A percentile compares a stretch with the other conserved stretches of the same genome.
These are phyloP conservation scores for Dolomedes plantarius DNA, from an alignment of 2,888 invertebrate species.

Conservation along the genomic window DNA sequence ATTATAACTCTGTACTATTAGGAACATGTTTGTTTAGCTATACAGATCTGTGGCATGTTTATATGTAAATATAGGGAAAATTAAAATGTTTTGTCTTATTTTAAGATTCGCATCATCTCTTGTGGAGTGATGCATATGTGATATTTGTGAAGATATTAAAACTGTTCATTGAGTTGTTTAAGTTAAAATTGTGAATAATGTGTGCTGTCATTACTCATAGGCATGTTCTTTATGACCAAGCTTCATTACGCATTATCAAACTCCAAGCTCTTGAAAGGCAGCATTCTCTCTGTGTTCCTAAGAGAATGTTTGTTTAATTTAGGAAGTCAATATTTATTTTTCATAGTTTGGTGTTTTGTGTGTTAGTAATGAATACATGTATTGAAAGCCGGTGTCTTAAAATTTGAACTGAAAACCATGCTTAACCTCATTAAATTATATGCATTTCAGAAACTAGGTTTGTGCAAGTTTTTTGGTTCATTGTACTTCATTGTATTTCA, in stretches of 20 bases:
- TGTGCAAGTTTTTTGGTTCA: too few relatives aligned
- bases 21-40: constrained; percentile 65
- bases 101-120: constrained; percentile 53
- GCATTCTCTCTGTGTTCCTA: neutral
- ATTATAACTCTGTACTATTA: constrained; percentile 29
- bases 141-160: constrained; percentile 47
- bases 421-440: too few relatives aligned
- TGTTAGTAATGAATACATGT: neutral
- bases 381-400: neutral
- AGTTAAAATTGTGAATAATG: constrained; percentile 46
- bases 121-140: constrained; percentile 55
- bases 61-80: constrained; percentile 62
- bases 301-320: neutral
- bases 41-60: constrained; percentile 65
- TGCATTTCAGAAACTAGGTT: too few relatives aligned
- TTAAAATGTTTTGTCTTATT: constrained; percentile 46
- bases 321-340: constrained; percentile 61
- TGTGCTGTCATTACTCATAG: constrained; percentile 32
- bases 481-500: too few relatives aligned
- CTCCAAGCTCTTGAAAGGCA: neutral
- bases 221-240: constrained; percentile 49
- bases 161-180: constrained; percentile 15
- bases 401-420: neutral
- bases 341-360: constrained; percentile 34
- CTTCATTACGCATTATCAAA: neutral